A percentile compares a stretch with the other conserved stretches of the same genome.
phyloP scores from a whole-genome alignment of 2,888 invertebrate genomes.

The Lithophane leautieri region DNA sequence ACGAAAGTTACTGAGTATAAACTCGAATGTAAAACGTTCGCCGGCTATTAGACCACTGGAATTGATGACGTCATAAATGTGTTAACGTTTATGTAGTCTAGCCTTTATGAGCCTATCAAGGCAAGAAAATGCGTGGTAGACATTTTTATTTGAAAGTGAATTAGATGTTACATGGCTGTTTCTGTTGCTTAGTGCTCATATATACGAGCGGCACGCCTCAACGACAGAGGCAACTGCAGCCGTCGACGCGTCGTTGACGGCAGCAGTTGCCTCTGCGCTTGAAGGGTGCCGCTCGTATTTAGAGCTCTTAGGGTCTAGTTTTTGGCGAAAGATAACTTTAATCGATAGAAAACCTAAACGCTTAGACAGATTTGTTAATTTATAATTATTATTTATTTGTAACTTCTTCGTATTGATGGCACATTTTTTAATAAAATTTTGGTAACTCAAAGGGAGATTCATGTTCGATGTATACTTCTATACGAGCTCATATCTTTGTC shows the following conservation, averaged over 20 bases:
- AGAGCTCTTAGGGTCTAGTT: neutral
- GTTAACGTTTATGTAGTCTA: slow-evolving; percentile 50
- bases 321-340: neutral
- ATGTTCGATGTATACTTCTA: neutral
- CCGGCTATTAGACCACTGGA: slow-evolving; percentile 46
- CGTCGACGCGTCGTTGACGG: no score
- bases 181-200: neutral
- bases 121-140: slow-evolving; percentile 28
- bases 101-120: slow-evolving; percentile 42
- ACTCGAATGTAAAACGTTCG: slow-evolving; percentile 49
- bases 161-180: neutral
- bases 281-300: no score
- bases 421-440: neutral
- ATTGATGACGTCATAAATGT: slow-evolving; percentile 58
- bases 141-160: slow-evolving; percentile 13
- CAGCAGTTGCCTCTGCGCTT: no score
- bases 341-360: neutral
- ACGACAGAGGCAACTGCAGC: no score
- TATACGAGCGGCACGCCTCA: no score
- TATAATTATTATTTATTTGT: neutral
- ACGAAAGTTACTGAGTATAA: slow-evolving; percentile 52
- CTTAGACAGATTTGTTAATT: neutral
- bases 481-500: neutral
- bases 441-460: no score
- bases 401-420: neutral